Evolutionary conservation across 2,888 invertebrate species (phyloP).

Genomic region (Deilephila elpenor): DNA sequence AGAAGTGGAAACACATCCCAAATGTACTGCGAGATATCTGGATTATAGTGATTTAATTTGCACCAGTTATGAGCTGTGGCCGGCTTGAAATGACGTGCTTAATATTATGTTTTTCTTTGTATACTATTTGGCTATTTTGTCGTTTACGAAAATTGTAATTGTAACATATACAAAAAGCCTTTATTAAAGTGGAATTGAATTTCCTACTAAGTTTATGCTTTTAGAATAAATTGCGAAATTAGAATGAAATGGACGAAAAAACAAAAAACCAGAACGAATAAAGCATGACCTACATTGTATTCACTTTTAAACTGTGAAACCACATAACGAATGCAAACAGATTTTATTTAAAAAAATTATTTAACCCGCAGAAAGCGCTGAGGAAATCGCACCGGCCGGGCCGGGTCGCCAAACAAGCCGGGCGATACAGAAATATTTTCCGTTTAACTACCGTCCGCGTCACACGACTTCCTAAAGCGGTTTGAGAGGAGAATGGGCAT

Average conservation of each 20-base stretch:
- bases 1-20: background rate
- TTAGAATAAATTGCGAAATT: background rate
- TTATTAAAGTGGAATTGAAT: too few species aligned
- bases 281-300: background rate
- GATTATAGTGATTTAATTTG: conserved; percentile 4
- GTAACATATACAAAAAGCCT: too few species aligned
- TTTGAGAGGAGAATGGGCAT: conserved; percentile 51
- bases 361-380: conserved; percentile 43
- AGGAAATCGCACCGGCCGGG: conserved; percentile 67
- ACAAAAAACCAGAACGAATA: background rate
- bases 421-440: conserved; percentile 76
- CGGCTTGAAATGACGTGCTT: background rate
- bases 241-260: background rate
- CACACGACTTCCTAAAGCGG: conserved; percentile 66
- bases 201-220: too few species aligned
- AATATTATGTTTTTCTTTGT: background rate
- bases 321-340: conserved; percentile 11
- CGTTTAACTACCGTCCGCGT: conserved; percentile 70
- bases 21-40: conserved; percentile 2
- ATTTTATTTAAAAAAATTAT: background rate
- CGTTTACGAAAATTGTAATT: too few species aligned
- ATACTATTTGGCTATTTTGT: background rate
- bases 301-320: conserved; percentile 1
- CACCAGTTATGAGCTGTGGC: background rate
- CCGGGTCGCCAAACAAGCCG: conserved; percentile 47